A percentile compares a stretch with the other conserved stretches of the same genome.
Evolutionary conservation across 1,140 invertebrate genomes (phyloP).

Genomic region (Cylas formicarius): DNA sequence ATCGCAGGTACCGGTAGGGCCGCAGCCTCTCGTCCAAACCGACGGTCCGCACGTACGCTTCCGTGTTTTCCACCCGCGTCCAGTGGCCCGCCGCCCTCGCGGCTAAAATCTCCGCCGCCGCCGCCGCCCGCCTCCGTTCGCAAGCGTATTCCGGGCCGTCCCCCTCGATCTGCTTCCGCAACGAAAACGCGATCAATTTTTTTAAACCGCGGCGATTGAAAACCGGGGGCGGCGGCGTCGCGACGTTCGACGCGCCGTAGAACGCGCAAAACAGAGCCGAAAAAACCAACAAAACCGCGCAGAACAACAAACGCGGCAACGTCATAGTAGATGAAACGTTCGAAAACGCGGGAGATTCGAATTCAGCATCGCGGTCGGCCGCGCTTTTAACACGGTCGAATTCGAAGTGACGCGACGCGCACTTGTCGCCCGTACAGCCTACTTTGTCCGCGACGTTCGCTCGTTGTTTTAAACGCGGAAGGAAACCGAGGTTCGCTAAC

Average conservation of each 20-base stretch:
- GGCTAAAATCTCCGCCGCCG: neutral
- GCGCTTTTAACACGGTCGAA: constrained; percentile 22
- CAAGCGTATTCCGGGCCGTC: constrained; percentile 25
- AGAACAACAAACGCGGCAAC: constrained; percentile 2
- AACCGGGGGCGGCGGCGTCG: neutral
- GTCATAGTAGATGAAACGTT: neutral
- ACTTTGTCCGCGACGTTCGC: too few species aligned
- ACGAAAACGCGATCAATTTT: constrained; percentile 28
- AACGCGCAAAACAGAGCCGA: constrained; percentile 4
- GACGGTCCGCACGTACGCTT: constrained; percentile 24
- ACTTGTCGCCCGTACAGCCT: too few species aligned
- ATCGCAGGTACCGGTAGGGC: constrained; percentile 26
- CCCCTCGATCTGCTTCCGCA: constrained; percentile 26
- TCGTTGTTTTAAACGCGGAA: too few species aligned
- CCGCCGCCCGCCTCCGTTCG: neutral
- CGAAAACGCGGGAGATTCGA: constrained; percentile 7
- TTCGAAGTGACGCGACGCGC: constrained; percentile 20
- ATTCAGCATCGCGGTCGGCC: constrained; percentile 15
- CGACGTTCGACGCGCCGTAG: constrained; percentile 6
- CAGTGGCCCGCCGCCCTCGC: constrained; percentile 12
- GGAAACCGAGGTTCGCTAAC: too few species aligned
- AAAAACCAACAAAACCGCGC: constrained; percentile 10
- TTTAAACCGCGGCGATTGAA: constrained; percentile 5
- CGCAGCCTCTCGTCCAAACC: constrained; percentile 24
- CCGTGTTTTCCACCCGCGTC: constrained; percentile 18